Conservation (phyloP, 2,797 vertebrate genomes). For the Taeniopygia guttata region DNA sequence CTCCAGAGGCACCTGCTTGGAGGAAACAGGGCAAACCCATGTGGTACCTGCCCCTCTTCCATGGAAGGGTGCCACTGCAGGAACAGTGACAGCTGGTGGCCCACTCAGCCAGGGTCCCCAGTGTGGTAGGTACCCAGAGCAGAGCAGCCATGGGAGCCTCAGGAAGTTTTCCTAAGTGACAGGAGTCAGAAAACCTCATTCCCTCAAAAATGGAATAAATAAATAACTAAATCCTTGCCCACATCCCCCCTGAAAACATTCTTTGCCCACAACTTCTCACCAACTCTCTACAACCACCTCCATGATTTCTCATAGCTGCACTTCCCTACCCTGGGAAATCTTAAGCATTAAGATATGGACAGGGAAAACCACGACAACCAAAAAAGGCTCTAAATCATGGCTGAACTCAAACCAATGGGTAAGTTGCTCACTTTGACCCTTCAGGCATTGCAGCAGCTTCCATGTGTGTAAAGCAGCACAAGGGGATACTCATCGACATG, state of each 20-base stretch:
- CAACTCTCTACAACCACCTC: not conserved
- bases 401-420: not conserved
- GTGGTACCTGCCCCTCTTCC: rapidly evolving
- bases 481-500: not conserved
- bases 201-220: not conserved
- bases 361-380: rapidly evolving
- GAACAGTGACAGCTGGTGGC: rapidly evolving
- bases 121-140: rapidly evolving
- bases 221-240: not conserved
- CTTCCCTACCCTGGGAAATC: not conserved
- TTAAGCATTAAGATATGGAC: not conserved
- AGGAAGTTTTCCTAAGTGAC: rapidly evolving
- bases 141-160: rapidly evolving
- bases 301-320: not conserved
- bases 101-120: not conserved
- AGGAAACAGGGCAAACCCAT: not conserved
- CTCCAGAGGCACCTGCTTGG: rapidly evolving
- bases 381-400: not conserved
- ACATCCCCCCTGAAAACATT: rapidly evolving
- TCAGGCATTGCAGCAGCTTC: not conserved
- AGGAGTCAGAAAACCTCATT: not conserved
- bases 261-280: not conserved
- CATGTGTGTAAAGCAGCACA: not conserved
- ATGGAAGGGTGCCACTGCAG: rapidly evolving
- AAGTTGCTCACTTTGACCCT: not conserved